phyloP scores from a whole-genome alignment of 1,140 invertebrate species.

The Microplitis demolitor region DNA sequence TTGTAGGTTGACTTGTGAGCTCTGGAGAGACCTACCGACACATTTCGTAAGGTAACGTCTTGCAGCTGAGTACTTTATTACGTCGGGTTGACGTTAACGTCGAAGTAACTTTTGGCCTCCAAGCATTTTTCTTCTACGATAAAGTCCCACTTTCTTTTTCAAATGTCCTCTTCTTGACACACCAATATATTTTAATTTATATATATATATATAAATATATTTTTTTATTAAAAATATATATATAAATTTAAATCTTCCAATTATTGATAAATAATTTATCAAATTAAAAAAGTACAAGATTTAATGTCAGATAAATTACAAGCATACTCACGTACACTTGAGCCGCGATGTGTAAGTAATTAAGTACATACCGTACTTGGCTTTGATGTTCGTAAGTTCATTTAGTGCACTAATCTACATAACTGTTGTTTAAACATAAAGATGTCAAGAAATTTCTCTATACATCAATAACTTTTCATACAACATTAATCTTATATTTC shows the following conservation, averaged over 20 bases:
- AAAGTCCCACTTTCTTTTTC: no score
- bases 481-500: no score
- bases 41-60: no score
- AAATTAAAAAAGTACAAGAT: no score
- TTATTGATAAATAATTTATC: no score
- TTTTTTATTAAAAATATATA: background rate
- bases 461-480: background rate
- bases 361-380: background rate
- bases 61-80: no score
- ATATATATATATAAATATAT: background rate
- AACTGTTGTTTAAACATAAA: background rate
- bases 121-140: no score
- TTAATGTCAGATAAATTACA: background rate
- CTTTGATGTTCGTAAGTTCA: background rate
- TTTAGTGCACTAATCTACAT: background rate
- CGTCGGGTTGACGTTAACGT: no score
- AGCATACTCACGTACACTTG: background rate
- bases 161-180: background rate
- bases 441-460: background rate
- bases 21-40: no score
- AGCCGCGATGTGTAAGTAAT: background rate
- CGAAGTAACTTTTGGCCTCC: no score
- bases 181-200: background rate
- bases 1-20: no score
- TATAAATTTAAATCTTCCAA: no score